Evolutionary conservation across 2,888 invertebrate genomes (phyloP).

Genomic region (Macaria notata): DNA sequence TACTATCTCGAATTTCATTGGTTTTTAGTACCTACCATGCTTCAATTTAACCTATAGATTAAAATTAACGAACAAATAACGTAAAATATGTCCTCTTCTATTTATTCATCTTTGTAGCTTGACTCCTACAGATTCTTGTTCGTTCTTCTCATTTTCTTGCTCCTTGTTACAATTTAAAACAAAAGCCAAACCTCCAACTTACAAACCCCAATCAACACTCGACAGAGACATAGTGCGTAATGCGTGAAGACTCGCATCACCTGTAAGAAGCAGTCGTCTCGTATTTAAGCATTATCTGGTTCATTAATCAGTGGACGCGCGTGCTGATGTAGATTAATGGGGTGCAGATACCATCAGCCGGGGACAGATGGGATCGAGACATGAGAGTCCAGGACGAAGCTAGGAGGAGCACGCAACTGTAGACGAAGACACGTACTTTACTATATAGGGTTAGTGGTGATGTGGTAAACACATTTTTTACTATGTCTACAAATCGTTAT

Average conservation of each 20-base stretch:
- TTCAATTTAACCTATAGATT: too few species aligned
- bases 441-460: not conserved
- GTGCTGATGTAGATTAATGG: constrained; percentile 81
- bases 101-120: too few species aligned
- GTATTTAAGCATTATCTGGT: constrained; percentile 78
- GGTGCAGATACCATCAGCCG: constrained; percentile 71
- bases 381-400: constrained; percentile 19
- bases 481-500: not conserved
- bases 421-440: constrained; percentile 13
- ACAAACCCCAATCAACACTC: not conserved
- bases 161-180: too few species aligned
- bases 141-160: too few species aligned
- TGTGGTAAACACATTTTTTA: not conserved
- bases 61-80: too few species aligned
- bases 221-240: constrained; percentile 10
- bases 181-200: too few species aligned
- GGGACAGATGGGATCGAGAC: constrained; percentile 66
- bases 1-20: too few species aligned
- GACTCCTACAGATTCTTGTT: too few species aligned
- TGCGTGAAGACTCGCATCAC: constrained; percentile 18
- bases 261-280: constrained; percentile 61
- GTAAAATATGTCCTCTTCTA: too few species aligned
- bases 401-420: not conserved
- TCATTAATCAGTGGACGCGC: constrained; percentile 77
- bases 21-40: too few species aligned